Evolutionary conservation across 1,140 invertebrate species (phyloP), one percentile per base, ranked within the genome.

Genomic region (Philopotamus ludificatus): DNA sequence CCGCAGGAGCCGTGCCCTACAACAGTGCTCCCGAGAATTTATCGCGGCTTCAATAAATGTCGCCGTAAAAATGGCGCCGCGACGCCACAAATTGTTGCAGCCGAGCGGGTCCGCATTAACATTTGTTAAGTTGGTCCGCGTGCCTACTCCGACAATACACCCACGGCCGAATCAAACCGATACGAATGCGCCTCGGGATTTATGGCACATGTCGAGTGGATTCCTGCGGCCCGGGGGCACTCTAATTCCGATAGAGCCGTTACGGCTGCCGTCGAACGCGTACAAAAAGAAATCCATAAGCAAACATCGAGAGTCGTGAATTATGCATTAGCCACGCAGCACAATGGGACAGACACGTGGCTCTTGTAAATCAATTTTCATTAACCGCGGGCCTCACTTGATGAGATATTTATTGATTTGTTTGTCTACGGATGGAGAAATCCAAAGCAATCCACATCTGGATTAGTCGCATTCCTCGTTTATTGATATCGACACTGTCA

Each of bases 51-150:
- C 15, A 12, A 47, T 47, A 47, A 47, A 47, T 20, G 44, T 47
- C 44, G 15, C 44, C 44, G 44, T 47, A 47, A 47, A 34, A 47
- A 47, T 47, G 44, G 44, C 44, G 15, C 15, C 8, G 10, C 22
- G 23, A 9, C 4, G 20, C 20, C 25, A 49, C 21, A 49, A 18
- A 18, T 16, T 18, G 51, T 26, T 25, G 15, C 39, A 44, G 39
- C n/a, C n/a, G n/a, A n/a, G n/a, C 12, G 28, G 55, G 18, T 34
- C 45, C 51, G 23, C 55, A 45, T 28, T 58, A 45, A 58, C 39
- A 47, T 47, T 47, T 16, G 44, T 47, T 16, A 16, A 58, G 55
- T 58, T 54, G 23, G 39, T 58, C 28, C 53, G 21, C 53, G 26
- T 54, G 51, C 28, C 15, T 21, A n/a, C 25, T 10, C 51, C 51